Conservation (phyloP, 2,888 invertebrate genomes). For the Lobophora halterata region DNA sequence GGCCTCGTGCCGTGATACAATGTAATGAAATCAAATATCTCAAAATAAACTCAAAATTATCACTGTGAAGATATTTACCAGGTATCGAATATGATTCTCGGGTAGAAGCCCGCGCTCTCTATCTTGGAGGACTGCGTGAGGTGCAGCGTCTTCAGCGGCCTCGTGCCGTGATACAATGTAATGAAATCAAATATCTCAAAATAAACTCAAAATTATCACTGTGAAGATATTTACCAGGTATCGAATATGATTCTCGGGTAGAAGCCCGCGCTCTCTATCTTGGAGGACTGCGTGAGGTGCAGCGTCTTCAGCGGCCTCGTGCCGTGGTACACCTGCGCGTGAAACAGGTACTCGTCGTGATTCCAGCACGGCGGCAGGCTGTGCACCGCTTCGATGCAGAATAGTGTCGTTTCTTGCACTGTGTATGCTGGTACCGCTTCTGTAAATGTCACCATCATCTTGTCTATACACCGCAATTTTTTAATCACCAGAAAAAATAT, state of each 20-base stretch:
- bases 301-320: conserved; percentile 87
- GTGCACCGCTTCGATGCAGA: conserved; percentile 91
- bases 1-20: too few species aligned
- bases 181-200: too few species aligned
- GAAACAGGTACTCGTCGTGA: conserved; percentile 91
- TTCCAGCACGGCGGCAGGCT: conserved; percentile 88
- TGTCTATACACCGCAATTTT: too few species aligned
- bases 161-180: too few species aligned
- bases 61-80: too few species aligned
- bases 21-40: too few species aligned
- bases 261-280: conserved; percentile 84
- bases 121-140: conserved; percentile 86
- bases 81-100: conserved; percentile 91
- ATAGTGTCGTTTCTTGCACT: conserved; percentile 87
- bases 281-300: conserved; percentile 86
- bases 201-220: too few species aligned
- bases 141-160: conserved; percentile 85
- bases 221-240: conserved; percentile 92
- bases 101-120: conserved; percentile 86
- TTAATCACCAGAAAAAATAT: too few species aligned
- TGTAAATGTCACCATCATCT: conserved; percentile 43
- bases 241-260: conserved; percentile 93
- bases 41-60: too few species aligned
- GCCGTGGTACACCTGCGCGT: conserved; percentile 94
- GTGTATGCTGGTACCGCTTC: conserved; percentile 86